Evolutionary conservation across 2,113 vertebrate species (phyloP).

Genomic region (Corvus moneduloides): DNA sequence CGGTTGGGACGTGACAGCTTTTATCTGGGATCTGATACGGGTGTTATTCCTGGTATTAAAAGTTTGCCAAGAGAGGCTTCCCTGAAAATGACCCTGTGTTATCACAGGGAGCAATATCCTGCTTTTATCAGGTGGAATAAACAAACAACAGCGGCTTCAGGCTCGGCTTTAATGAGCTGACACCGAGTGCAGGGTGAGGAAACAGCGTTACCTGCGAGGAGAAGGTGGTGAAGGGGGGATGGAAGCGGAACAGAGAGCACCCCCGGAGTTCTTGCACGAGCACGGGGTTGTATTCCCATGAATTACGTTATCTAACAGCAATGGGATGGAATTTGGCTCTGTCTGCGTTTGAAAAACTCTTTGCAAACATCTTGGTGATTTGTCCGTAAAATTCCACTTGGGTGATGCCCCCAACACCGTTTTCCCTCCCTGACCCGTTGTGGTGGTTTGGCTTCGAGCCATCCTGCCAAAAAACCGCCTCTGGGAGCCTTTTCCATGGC

Average conservation of each 20-base stretch:
- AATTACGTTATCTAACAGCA: background rate
- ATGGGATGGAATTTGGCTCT: background rate
- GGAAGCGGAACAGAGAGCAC: background rate
- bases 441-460: background rate
- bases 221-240: background rate
- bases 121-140: slow-evolving; percentile 64
- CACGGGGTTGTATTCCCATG: background rate
- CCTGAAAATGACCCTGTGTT: slow-evolving; percentile 30
- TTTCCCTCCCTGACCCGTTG: background rate
- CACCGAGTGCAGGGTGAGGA: background rate
- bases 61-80: slow-evolving; percentile 62
- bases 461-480: background rate
- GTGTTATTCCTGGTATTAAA: slow-evolving; percentile 9
- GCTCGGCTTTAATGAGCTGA: slow-evolving; percentile 28
- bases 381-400: background rate
- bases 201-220: background rate
- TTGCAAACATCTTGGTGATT: background rate
- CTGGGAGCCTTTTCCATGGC: background rate
- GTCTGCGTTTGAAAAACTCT: background rate
- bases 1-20: slow-evolving; percentile 28
- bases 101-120: slow-evolving; percentile 62
- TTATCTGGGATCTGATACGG: slow-evolving; percentile 58
- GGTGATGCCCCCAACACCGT: rapidly evolving
- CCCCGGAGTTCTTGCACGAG: background rate
- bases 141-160: slow-evolving; percentile 35